phyloP scores from a whole-genome alignment of 2,797 vertebrate species.

The Acipenser transmontanus region DNA sequence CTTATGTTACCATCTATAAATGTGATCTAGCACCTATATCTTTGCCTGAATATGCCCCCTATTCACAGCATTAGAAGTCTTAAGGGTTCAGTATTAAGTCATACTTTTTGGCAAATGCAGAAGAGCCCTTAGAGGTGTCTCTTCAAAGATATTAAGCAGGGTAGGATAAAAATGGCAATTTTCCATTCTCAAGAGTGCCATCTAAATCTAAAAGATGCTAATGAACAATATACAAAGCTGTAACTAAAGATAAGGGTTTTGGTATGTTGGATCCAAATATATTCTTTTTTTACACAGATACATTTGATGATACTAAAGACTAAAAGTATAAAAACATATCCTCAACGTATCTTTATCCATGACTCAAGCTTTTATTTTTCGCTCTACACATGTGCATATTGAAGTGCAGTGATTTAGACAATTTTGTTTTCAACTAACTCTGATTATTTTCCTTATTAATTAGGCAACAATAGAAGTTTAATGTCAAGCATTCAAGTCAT shows the following conservation, averaged over 20 bases:
- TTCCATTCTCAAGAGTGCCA: conserved; percentile 24
- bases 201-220: conserved; percentile 9
- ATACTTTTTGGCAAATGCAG: conserved; percentile 20
- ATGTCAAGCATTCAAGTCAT: too few species aligned
- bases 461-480: too few species aligned
- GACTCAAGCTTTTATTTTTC: too few species aligned
- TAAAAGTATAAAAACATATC: too few species aligned
- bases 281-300: too few species aligned
- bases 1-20: not conserved
- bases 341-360: too few species aligned
- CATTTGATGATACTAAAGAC: too few species aligned
- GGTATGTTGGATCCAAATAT: too few species aligned
- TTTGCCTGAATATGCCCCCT: conserved; percentile 7
- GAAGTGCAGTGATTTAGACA: too few species aligned
- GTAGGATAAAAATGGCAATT: conserved; percentile 23
- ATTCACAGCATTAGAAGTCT: conserved; percentile 17
- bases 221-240: conserved; percentile 3
- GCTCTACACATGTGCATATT: too few species aligned
- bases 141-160: conserved; percentile 21
- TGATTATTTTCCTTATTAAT: too few species aligned
- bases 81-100: conserved; percentile 25
- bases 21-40: not conserved
- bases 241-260: conserved; percentile 1
- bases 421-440: too few species aligned
- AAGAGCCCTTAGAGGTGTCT: conserved; percentile 15